Evolutionary conservation across 2,888 invertebrate genomes (phyloP).

Genomic region (Heterodera filipjevi): DNA sequence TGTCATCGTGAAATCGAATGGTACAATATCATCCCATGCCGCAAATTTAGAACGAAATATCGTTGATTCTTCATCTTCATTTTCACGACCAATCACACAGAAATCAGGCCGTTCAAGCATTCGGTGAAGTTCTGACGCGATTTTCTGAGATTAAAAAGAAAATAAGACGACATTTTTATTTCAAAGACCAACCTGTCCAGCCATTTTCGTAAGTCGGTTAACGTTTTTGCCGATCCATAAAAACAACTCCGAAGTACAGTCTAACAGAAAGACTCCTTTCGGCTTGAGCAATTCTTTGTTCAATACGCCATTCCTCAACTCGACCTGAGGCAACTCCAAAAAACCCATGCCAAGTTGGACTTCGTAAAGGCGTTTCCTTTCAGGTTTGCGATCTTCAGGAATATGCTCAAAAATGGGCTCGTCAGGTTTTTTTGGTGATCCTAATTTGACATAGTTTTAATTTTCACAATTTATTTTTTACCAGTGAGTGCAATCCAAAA

Average conservation of each 20-base stretch:
- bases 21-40: slow-evolving; percentile 98
- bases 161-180: background rate
- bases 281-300: slow-evolving; percentile 78
- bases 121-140: slow-evolving; percentile 91
- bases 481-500: slow-evolving; percentile 79
- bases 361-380: slow-evolving; percentile 69
- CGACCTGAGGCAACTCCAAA: slow-evolving; percentile 88
- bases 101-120: slow-evolving; percentile 85
- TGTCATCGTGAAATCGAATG: slow-evolving; percentile 96
- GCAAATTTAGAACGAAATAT: slow-evolving; percentile 93
- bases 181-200: slow-evolving; percentile 55
- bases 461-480: slow-evolving; percentile 8
- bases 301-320: slow-evolving; percentile 53
- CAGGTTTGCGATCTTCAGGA: slow-evolving; percentile 53
- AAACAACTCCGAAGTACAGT: slow-evolving; percentile 77
- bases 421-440: slow-evolving; percentile 38
- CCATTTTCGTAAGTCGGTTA: slow-evolving; percentile 72
- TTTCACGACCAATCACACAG: slow-evolving; percentile 74
- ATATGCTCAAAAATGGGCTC: slow-evolving; percentile 72
- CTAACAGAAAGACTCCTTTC: slow-evolving; percentile 87
- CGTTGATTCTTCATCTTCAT: slow-evolving; percentile 69
- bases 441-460: background rate
- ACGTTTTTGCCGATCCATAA: slow-evolving; percentile 90
- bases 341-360: slow-evolving; percentile 98
- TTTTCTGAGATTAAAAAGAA: slow-evolving; percentile 70